Base-by-base conservation (phyloP, 2,113 vertebrate genomes). In the Strix aluco region DNA sequence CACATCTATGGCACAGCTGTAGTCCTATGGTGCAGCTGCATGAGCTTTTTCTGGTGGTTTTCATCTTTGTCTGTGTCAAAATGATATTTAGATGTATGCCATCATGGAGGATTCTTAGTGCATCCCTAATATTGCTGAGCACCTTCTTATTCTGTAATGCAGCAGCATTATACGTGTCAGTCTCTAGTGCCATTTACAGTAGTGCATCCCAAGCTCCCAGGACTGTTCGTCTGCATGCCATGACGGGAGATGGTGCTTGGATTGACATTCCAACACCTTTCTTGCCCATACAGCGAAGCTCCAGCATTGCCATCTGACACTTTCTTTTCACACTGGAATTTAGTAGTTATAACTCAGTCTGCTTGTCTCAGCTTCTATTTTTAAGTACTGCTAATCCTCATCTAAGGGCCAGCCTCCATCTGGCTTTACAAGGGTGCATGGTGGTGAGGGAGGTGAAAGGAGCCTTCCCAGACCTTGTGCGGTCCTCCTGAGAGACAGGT, bases 241-340 rank as follows among this genome's bases (percentile, higher is more conserved):
- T 81, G 96, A 57, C 5, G 15, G 62, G 86, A 95, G 81, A 72
- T 49, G 93, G 81, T 86, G 61, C 85, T 88, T 89, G 79, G 84
- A 95, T 82, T 96, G 96, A 92, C 94, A 95, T 97, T 95, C 92
- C 93, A 94, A 88, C 92, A 96, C 77, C 70, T 90, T 94, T 91
- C 96, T 94, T 96, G 95, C 77, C 71, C 73, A 90, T 88, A 81
- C 86, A 94, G 95, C 5, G 1, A 87, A 95, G 96, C 74, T 91
- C 81, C 81, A 94, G 88, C 85, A 72, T 73, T 96, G 85, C 94
- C 97, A 97, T 94, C 95, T 97, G 97, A 95, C 95, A 94, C 92
- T 94, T 87, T 93, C 86, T 94, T 95, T 80, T 94, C 73, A 75
- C 11, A 2, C 66, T 95, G 97, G 91, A 96, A 92, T 95, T 87